These are phyloP conservation scores for Serinus canaria DNA, from an alignment of 2,113 vertebrate species.

Conservation along the genomic window DNA sequence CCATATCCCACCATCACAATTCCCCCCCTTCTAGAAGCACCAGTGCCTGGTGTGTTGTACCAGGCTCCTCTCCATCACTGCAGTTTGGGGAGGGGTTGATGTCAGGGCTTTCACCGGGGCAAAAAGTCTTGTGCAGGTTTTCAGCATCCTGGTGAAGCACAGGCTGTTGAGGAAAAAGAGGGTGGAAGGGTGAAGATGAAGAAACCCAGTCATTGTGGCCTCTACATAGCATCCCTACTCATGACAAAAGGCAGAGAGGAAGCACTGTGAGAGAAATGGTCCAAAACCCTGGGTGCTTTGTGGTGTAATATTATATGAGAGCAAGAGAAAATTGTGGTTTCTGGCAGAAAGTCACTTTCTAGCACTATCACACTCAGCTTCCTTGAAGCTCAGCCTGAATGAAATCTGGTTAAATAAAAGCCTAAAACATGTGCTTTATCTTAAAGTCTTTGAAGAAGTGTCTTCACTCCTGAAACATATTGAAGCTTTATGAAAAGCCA, in stretches of 20 bases:
- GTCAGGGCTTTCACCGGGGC: rapidly evolving
- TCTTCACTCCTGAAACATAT: not conserved
- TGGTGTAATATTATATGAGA: not conserved
- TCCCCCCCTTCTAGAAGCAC: not conserved
- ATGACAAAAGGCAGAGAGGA: not conserved
- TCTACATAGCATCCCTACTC: not conserved
- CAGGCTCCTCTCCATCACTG: rapidly evolving
- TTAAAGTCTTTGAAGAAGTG: not conserved
- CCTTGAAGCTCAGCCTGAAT: not conserved
- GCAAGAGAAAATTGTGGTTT: not conserved
- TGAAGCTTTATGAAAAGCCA: not conserved
- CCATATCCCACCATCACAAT: not conserved
- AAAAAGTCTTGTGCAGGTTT: not conserved
- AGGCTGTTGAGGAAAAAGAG: not conserved
- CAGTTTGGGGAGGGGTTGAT: not conserved
- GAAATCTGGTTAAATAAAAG: slow-evolving; percentile 18
- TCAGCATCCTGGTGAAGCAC: not conserved
- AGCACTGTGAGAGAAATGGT: not conserved
- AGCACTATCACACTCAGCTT: not conserved
- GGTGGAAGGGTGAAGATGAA: not conserved
- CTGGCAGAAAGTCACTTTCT: slow-evolving; percentile 1
- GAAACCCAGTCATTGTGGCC: not conserved
- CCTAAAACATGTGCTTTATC: not conserved
- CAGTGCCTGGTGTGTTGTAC: not conserved
- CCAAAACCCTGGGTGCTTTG: not conserved